Conservation (phyloP, 2,888 invertebrate genomes). For the Odontocolon sp. region DNA sequence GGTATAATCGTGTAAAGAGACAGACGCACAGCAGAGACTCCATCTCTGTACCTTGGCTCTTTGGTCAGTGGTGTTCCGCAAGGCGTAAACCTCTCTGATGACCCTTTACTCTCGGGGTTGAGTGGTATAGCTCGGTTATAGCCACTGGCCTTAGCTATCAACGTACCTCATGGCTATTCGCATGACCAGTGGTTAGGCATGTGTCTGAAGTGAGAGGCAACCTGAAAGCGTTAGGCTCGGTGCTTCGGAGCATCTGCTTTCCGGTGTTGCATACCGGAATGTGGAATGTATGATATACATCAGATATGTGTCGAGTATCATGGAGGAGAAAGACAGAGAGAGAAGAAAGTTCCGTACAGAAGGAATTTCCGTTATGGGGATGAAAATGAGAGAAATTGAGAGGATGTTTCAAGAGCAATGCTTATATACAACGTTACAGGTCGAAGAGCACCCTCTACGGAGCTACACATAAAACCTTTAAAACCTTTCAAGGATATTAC, state of each 20-base stretch:
- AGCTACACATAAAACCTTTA: not conserved
- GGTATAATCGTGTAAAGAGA: too few relatives aligned
- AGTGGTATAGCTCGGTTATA: conserved; percentile 35
- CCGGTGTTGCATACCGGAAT: conserved; percentile 17
- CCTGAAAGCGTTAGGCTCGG: conserved; percentile 13
- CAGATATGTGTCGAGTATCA: conserved; percentile 25
- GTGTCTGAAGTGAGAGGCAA: not conserved
- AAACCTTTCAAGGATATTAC: not conserved
- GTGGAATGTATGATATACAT: conserved; percentile 25
- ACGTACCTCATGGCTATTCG: too few relatives aligned
- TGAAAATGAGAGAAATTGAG: conserved; percentile 36
- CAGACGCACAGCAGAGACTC: not conserved
- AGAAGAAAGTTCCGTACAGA: conserved; percentile 28
- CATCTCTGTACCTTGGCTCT: conserved; percentile 11
- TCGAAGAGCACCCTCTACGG: conserved; percentile 12
- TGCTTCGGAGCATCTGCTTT: conserved; percentile 10
- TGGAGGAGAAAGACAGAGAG: too few relatives aligned
- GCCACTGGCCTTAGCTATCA: conserved; percentile 3
- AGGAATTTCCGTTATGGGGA: conserved; percentile 31
- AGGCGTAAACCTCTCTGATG: conserved; percentile 44
- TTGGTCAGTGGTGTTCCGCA: conserved; percentile 32
- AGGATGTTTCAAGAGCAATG: conserved; percentile 32
- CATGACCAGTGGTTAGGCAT: not conserved
- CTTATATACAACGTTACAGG: conserved; percentile 28
- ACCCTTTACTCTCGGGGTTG: conserved; percentile 44